Percentiles rank a stretch among this genome's conserved stretches.
Conservation (phyloP, 1,140 invertebrate genomes). For the Tribolium castaneum region DNA sequence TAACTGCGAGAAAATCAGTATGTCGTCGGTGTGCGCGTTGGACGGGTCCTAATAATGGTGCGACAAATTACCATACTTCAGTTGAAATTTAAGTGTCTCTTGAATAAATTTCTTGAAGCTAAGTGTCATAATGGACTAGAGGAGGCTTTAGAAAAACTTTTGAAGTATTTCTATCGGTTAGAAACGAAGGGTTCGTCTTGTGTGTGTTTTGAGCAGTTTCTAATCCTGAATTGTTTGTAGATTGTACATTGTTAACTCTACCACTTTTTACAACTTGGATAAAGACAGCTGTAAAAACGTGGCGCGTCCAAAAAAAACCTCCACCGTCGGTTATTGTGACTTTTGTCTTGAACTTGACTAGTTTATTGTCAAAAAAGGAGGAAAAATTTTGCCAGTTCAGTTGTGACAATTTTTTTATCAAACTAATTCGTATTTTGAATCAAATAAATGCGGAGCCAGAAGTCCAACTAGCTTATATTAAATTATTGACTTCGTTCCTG, state of each 20-base stretch:
- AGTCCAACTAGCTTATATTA: slow-evolving; percentile 67
- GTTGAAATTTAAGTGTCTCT: neutral
- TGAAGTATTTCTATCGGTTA: neutral
- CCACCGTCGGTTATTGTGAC: slow-evolving; percentile 63
- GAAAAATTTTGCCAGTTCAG: slow-evolving; percentile 61
- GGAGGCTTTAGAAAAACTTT: neutral
- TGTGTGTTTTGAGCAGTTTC: neutral
- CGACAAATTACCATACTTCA: neutral
- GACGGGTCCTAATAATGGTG: too few species aligned
- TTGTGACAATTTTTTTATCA: slow-evolving; percentile 61
- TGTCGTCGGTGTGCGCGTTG: too few species aligned
- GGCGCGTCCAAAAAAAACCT: slow-evolving; percentile 42
- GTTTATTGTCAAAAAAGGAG: slow-evolving; percentile 63
- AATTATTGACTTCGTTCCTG: slow-evolving; percentile 67
- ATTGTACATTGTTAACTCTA: slow-evolving; percentile 21
- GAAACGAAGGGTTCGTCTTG: neutral
- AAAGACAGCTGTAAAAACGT: slow-evolving; percentile 44
- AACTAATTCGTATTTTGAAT: slow-evolving; percentile 58
- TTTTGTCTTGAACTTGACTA: slow-evolving; percentile 66
- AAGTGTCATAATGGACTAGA: slow-evolving; percentile 63
- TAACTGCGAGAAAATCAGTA: too few species aligned
- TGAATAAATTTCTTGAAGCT: slow-evolving; percentile 41
- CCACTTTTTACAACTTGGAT: slow-evolving; percentile 52
- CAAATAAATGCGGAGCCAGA: slow-evolving; percentile 51
- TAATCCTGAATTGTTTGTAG: neutral